Conservation (phyloP, 2,797 vertebrate genomes). For the Perodicticus potto region DNA sequence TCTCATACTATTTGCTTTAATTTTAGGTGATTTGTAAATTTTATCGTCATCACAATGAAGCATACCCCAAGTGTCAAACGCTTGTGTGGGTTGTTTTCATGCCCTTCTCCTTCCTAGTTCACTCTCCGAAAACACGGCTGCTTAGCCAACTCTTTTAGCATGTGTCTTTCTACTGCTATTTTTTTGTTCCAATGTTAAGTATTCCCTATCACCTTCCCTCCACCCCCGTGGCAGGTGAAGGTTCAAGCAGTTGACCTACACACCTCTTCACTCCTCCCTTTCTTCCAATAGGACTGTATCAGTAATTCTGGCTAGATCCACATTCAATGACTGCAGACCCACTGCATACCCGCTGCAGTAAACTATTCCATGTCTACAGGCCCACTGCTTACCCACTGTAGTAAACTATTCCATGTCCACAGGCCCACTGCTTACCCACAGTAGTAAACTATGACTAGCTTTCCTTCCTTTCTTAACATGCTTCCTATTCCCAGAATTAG, state of each 20-base stretch:
- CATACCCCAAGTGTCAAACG: background rate
- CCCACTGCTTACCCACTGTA: too few species aligned
- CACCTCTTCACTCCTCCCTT: background rate
- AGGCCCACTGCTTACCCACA: too few species aligned
- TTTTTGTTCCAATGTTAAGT: background rate
- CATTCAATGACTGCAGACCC: background rate
- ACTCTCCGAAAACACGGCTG: background rate
- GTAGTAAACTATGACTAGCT: background rate
- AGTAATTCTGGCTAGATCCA: background rate
- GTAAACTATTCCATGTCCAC: too few species aligned
- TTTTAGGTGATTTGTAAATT: background rate
- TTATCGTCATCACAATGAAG: background rate
- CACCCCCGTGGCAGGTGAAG: background rate
- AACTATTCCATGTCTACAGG: too few species aligned
- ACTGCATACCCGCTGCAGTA: background rate
- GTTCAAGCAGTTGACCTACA: background rate
- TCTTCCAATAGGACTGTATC: background rate
- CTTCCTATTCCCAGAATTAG: background rate
- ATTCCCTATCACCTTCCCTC: background rate
- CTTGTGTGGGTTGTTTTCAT: background rate
- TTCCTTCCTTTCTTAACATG: background rate
- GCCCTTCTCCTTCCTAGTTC: background rate
- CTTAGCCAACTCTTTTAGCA: background rate
- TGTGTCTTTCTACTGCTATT: background rate
- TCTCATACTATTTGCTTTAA: background rate